Conservation (phyloP, 2,113 vertebrate species). For the Proteles cristata region DNA sequence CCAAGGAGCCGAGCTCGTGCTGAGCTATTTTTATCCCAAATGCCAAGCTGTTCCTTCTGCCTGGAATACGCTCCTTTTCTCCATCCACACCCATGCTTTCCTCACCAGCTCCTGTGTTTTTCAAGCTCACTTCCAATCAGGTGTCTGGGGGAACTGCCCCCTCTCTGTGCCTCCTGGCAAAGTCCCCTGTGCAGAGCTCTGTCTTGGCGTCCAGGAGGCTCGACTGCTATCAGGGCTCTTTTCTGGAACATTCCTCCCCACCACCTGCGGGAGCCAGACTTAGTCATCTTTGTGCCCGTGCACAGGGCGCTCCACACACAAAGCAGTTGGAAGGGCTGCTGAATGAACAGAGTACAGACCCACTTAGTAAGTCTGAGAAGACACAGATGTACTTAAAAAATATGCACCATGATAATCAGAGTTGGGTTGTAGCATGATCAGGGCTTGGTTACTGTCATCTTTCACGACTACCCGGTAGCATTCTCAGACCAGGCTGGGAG, state of each 20-base stretch:
- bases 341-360: neutral
- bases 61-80: neutral
- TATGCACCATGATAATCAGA: neutral
- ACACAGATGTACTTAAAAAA: neutral
- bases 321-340: neutral
- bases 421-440: neutral
- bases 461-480: neutral
- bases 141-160: neutral
- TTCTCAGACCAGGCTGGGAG: neutral
- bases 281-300: neutral
- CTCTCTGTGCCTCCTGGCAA: neutral
- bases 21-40: neutral
- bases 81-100: neutral
- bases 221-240: neutral
- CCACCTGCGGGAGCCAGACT: neutral
- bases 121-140: neutral
- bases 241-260: neutral
- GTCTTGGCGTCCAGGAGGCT: neutral
- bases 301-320: neutral
- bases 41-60: neutral
- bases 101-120: neutral
- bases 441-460: neutral
- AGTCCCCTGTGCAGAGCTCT: neutral
- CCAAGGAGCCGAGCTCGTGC: neutral
- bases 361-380: slow-evolving; percentile 3